These are phyloP conservation scores for Henricia sp. DNA, from an alignment of 53 echinoderm and acorn worm species.

Conservation along the genomic window DNA sequence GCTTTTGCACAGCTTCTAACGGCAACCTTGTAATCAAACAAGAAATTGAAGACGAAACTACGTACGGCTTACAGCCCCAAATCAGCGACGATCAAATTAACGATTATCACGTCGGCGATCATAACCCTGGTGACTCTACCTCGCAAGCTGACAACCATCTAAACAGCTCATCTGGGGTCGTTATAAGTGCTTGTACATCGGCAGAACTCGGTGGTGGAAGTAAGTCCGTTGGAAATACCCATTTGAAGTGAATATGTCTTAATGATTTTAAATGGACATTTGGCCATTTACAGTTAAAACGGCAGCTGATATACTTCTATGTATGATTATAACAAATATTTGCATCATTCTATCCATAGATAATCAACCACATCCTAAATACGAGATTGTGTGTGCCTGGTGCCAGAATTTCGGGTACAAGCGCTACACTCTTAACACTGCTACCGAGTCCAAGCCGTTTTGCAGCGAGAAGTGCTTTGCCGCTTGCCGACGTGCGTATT, in stretches of 20 bases:
- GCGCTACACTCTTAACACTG: constrained; percentile 93
- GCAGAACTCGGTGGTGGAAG: constrained; percentile 40
- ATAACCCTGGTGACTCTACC: constrained; percentile 9
- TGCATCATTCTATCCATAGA: background rate
- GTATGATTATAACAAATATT: too few species aligned
- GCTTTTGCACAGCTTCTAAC: background rate
- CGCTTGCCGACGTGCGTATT: constrained; percentile 85
- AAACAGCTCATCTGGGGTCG: constrained; percentile 1
- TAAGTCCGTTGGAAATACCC: background rate
- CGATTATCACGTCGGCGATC: background rate
- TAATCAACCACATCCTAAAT: constrained; percentile 40
- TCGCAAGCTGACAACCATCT: constrained; percentile 19
- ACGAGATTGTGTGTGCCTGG: constrained; percentile 93
- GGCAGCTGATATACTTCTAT: too few species aligned
- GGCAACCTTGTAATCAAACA: constrained; percentile 27
- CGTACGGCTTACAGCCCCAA: constrained; percentile 4
- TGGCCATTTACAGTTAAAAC: too few species aligned
- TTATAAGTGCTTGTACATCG: background rate
- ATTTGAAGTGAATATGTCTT: background rate
- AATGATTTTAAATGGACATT: background rate
- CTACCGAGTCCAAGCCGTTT: constrained; percentile 88
- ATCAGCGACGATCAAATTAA: constrained; percentile 17
- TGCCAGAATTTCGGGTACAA: constrained; percentile 86
- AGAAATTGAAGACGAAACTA: constrained; percentile 15
- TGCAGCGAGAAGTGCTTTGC: constrained; percentile 98